Conservation (phyloP, 2,113 vertebrate genomes). For the Macquaria ambigua region DNA sequence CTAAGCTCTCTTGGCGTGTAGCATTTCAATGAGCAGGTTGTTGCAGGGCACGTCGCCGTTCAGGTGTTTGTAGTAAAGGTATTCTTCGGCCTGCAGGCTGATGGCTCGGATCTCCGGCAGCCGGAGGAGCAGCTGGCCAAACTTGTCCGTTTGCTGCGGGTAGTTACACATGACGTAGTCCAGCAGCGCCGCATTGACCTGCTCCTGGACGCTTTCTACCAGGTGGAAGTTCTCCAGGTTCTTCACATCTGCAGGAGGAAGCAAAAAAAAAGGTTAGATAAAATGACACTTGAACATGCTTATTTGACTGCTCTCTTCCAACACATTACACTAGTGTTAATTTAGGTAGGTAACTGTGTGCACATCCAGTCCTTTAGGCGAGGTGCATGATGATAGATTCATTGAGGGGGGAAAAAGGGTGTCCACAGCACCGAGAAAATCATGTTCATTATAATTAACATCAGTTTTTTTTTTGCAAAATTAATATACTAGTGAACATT, state of each 20-base stretch:
- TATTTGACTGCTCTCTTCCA: no score
- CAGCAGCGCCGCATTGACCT: conserved; percentile 95
- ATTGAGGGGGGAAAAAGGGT: neutral
- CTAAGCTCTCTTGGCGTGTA: conserved; percentile 98
- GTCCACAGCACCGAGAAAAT: neutral
- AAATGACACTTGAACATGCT: no score
- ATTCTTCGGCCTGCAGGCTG: conserved; percentile 98
- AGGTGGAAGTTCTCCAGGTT: conserved; percentile 98
- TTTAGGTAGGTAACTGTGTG: no score
- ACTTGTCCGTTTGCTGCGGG: conserved; percentile 98
- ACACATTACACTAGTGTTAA: no score
- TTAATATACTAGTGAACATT: neutral
- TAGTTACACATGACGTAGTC: conserved; percentile 98
- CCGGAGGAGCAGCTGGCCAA: conserved; percentile 95
- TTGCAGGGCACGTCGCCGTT: conserved; percentile 99
- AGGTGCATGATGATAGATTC: neutral
- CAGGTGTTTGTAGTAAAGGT: conserved; percentile 99
- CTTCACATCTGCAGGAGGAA: conserved; percentile 90
- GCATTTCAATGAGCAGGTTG: conserved; percentile 99
- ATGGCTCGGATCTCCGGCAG: conserved; percentile 97
- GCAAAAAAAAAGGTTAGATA: neutral
- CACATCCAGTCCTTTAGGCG: neutral
- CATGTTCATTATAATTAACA: neutral
- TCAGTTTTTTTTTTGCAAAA: neutral
- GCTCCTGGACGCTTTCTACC: conserved; percentile 97